Base-by-base conservation (phyloP, 2,888 invertebrate species). In the Sinodicranocentrus sp. region DNA sequence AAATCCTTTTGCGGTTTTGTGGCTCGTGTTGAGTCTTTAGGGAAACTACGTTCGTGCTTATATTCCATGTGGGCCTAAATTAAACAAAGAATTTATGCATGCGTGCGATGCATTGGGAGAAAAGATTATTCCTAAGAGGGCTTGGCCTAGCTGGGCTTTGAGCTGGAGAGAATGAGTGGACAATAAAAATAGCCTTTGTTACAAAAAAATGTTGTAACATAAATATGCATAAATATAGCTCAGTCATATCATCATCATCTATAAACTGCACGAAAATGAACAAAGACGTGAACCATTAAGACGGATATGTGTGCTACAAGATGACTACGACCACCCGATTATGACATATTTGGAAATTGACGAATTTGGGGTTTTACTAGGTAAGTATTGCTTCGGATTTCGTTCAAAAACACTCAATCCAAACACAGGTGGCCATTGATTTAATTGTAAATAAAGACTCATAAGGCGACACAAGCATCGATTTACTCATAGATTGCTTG, bases 1-100 rank as follows among this genome's bases (percentile, higher is more conserved):
- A 52, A 65, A 54, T 65, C 44, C 23, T 68, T 63, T 63, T 76
- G 75, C 65, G 75, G 75, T 76, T 76, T 76, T 65, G 75, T 76
- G 75, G 65, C 75, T 76, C 75, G 75, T 48, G 75, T 65, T 61
- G 65, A n/a, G 65, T 59, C 61, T 33, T 26, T 3, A 54, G 75
- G 43, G 43, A 44, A 1, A 21, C 67, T 43, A 21, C 28, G 26
- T 57, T 57, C 57, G 57, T 57, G 25, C 57, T 25, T 57, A 57
- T 73, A 59, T 26, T 43, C 33, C 33, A 33, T 6, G 5, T 33
- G 10, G 5, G 10, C 33, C 33, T 33, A 10, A 59, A 59, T 25
- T 54, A 25, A 71, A 71, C 71, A 71, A 57, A 43, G 43, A 48
- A 59, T 59, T 19, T 21, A 33, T 39, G n/a, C 48, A 48, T 33